Evolutionary conservation across 1,140 invertebrate genomes (phyloP).

Genomic region (Trypoxylus dichotomus): DNA sequence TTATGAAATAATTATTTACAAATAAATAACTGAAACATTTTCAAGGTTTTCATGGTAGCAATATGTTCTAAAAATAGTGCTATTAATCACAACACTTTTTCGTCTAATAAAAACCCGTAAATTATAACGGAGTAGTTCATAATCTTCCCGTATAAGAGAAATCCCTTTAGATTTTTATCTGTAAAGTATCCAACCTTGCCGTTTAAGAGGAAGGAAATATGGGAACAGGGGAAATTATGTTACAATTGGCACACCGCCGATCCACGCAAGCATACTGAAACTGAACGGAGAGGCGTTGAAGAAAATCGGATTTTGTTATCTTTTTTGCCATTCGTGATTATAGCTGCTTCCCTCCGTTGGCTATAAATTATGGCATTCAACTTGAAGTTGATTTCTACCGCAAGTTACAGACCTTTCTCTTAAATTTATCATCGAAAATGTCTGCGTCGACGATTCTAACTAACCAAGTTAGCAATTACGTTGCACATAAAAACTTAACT

Average conservation of each 20-base stretch:
- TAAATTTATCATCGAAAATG: conserved; percentile 34
- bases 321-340: conserved; percentile 53
- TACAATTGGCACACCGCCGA: conserved; percentile 40
- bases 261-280: conserved; percentile 45
- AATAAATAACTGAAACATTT: too few species aligned
- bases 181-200: neutral
- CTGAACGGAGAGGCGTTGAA: conserved; percentile 44
- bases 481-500: neutral
- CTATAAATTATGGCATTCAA: conserved; percentile 47
- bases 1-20: too few species aligned
- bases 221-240: conserved; percentile 21
- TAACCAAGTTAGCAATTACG: conserved; percentile 25
- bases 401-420: conserved; percentile 35
- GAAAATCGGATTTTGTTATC: conserved; percentile 52
- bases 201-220: neutral
- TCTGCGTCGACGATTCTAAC: conserved; percentile 16
- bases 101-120: too few species aligned
- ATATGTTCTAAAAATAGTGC: too few species aligned
- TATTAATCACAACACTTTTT: too few species aligned
- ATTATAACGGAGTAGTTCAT: neutral
- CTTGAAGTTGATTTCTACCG: conserved; percentile 46
- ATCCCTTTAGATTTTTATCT: neutral
- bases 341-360: conserved; percentile 42
- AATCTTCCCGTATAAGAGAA: neutral
- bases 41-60: too few species aligned